Percentiles rank a stretch among this genome's conserved stretches.
phyloP scores from a whole-genome alignment of 2,113 vertebrate genomes.

The Ammodytes dubius region DNA sequence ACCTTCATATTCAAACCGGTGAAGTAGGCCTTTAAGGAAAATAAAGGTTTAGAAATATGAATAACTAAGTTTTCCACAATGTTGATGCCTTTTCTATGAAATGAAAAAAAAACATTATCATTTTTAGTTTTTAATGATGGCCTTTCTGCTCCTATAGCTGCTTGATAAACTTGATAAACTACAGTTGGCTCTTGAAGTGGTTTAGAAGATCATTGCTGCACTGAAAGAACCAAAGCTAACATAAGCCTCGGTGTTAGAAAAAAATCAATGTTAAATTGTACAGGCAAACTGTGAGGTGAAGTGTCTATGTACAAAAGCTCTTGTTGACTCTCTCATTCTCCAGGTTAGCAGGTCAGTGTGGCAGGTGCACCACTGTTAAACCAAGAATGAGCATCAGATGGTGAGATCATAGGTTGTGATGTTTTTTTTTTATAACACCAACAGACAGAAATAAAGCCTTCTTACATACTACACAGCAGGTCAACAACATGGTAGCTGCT shows the following conservation, averaged over 20 bases:
- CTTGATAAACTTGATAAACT: constrained; percentile 11
- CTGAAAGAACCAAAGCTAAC: not conserved
- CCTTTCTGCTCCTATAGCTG: not conserved
- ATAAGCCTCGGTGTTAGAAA: not conserved
- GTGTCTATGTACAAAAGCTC: not conserved
- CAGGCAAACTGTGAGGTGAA: constrained; percentile 1
- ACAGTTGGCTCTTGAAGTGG: not conserved
- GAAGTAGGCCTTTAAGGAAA: no score
- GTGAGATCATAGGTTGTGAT: not conserved
- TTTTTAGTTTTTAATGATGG: not conserved
- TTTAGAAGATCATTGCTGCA: constrained; percentile 35
- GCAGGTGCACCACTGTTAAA: constrained; percentile 3
- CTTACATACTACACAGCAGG: not conserved
- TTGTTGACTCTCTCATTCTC: constrained; percentile 15
- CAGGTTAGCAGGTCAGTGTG: not conserved
- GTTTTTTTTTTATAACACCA: no score
- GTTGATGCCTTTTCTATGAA: not conserved
- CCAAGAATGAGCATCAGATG: not conserved
- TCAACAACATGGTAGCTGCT: not conserved
- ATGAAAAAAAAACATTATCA: no score
- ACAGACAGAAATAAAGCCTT: not conserved
- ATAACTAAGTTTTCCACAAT: not conserved
- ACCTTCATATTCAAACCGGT: no score
- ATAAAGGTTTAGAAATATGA: not conserved
- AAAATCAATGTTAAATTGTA: constrained; percentile 16